Evolutionary conservation across 1,140 invertebrate species (phyloP).

Genomic region (Lethrus apterus): DNA sequence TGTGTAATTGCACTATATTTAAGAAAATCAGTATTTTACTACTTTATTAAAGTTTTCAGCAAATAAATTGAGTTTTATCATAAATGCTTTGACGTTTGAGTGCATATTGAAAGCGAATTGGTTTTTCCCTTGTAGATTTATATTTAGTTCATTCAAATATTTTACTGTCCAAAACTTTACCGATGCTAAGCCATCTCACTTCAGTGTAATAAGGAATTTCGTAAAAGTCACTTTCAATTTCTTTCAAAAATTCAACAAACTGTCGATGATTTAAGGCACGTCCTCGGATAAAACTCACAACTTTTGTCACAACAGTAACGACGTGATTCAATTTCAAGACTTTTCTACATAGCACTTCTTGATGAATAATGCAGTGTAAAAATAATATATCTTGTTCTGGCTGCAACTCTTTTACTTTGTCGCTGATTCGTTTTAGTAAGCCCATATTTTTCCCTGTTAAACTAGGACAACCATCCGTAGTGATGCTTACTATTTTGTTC

Average conservation of each 20-base stretch:
- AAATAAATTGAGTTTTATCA: conserved; percentile 12
- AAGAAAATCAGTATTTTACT: no score
- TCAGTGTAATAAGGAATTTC: conserved; percentile 26
- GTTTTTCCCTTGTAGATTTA: conserved; percentile 15
- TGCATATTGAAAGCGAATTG: conserved; percentile 17
- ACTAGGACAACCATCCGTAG: conserved; percentile 28
- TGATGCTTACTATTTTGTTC: conserved; percentile 22
- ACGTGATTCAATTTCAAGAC: conserved; percentile 11
- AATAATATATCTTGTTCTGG: conserved; percentile 19
- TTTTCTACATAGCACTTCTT: conserved; percentile 24
- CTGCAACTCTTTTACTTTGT: conserved; percentile 18
- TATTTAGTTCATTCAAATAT: conserved; percentile 18
- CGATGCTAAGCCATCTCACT: conserved; percentile 26
- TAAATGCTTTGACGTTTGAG: conserved; percentile 16
- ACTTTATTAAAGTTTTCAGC: conserved; percentile 17
- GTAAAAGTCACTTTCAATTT: conserved; percentile 27
- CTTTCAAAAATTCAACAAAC: conserved; percentile 31
- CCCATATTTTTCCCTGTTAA: conserved; percentile 24
- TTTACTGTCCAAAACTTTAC: conserved; percentile 25
- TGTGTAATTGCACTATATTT: no score
- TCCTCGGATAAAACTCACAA: conserved; percentile 31
- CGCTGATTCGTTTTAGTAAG: conserved; percentile 18
- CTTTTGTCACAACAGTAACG: conserved; percentile 8
- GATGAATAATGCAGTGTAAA: conserved; percentile 33
- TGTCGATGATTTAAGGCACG: conserved; percentile 30